These are phyloP conservation scores for Drosophila littoralis DNA, from an alignment of 1,140 invertebrate species.

Conservation along the genomic window DNA sequence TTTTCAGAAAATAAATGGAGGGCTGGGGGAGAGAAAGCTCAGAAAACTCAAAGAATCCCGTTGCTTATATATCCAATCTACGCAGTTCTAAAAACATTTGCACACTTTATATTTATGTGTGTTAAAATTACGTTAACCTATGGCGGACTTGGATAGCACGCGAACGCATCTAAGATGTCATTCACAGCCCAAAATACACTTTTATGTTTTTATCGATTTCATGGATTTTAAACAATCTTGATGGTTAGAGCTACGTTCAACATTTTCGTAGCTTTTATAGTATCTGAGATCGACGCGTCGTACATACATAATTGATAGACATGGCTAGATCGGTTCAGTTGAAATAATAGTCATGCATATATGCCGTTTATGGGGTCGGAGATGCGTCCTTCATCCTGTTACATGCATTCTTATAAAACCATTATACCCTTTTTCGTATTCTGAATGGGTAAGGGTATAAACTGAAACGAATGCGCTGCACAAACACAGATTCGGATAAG, in stretches of 20 bases:
- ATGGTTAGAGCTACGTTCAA: no score
- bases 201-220: no score
- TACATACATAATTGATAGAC: background rate
- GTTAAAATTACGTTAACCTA: background rate
- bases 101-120: background rate
- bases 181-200: background rate
- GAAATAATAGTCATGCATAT: no score
- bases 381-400: no score
- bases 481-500: conserved; percentile 9
- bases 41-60: background rate
- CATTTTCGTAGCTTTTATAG: background rate
- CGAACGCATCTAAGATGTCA: background rate
- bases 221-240: no score
- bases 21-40: background rate
- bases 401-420: no score
- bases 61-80: background rate
- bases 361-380: no score
- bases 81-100: background rate
- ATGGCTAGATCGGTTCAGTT: no score
- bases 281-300: background rate
- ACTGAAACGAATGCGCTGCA: background rate
- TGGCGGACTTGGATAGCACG: background rate
- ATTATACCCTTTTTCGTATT: no score
- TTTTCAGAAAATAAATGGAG: background rate
- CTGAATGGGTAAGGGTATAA: conserved; percentile 10